Evolutionary conservation across 2,113 vertebrate genomes (phyloP), one percentile per base, ranked within the genome.

Genomic region (Sylvilagus bachmani): DNA sequence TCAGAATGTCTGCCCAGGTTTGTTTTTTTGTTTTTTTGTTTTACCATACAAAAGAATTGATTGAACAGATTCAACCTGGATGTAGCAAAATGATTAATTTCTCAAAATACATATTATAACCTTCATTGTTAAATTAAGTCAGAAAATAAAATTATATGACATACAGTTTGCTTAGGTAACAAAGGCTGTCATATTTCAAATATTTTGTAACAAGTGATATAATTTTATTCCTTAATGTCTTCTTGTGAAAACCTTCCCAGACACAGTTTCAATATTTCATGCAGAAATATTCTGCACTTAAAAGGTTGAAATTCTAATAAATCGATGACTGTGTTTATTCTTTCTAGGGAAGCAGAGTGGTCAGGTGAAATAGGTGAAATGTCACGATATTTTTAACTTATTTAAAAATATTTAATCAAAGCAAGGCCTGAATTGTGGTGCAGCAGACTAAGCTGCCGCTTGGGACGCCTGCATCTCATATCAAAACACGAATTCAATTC

Each of bases 71-170:
- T 96, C 86, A 96, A 90, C 96, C 13, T 94, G 55, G 96, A 96
- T 95, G 71, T 44, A 88, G 36, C 71, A 62, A 96, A 97, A 97
- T 88, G 58, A 55, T 94, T 96, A 94, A 97, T 98, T 73, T 97
- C 13, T 95, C 44, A 61, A 88, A 96, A 81, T 77, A 94, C 22
- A 94, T 16, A 92, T 44, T 19, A 93, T 4, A 86, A 62, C 87
- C n/a, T 95, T 96, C 84, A 95, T 83, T 86, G 31, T 67, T 93
- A 93, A 33, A 29, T 67, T 93, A 93, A 33, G 1, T 25, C 1
- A 90, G 90, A 67, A 51, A 96, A 17, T 89, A 77, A 96, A 97
- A 95, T 70, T 38, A 97, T 96, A 71, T 79, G 24, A 89, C 94
- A 74, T 2, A 4, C 13, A 82, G 33, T 81, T 70, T 6, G 1